Conservation (phyloP, 1,140 invertebrate genomes). For the Pachyrhynchus sulphureomaculatus region DNA sequence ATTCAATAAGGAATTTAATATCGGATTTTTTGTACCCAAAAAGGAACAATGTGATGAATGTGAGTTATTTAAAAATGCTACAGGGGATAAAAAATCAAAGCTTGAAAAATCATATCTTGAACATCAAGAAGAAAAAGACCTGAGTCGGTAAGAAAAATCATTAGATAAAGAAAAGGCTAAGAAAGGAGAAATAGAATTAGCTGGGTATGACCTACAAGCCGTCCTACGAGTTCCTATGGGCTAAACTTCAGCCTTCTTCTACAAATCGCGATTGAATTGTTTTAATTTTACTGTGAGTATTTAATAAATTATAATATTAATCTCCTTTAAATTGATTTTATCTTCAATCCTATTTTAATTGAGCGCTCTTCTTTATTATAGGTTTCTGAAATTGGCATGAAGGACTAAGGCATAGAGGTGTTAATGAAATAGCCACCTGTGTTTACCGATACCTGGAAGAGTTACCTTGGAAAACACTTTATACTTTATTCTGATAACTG, state of each 20-base stretch:
- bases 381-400: slow-evolving; percentile 32
- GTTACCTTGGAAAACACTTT: slow-evolving; percentile 23
- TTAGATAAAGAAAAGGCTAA: background rate
- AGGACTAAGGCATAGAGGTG: slow-evolving; percentile 49
- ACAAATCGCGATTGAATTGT: slow-evolving; percentile 49
- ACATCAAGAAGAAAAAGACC: background rate
- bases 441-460: slow-evolving; percentile 41
- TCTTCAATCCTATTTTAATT: too few relatives aligned
- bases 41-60: slow-evolving; percentile 35
- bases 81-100: background rate
- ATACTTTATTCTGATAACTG: slow-evolving; percentile 43
- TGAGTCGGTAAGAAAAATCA: background rate
- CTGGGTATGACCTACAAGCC: slow-evolving; percentile 43
- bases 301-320: background rate
- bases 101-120: background rate
- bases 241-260: slow-evolving; percentile 37
- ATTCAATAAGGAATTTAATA: slow-evolving; percentile 47
- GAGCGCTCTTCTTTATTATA: too few relatives aligned
- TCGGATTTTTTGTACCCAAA: slow-evolving; percentile 40
- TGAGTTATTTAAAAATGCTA: background rate
- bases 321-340: background rate
- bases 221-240: slow-evolving; percentile 37
- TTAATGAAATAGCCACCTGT: slow-evolving; percentile 51
- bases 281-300: slow-evolving; percentile 9
- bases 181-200: slow-evolving; percentile 14